Percentiles rank a stretch among this genome's conserved stretches.
Evolutionary conservation across 1,140 invertebrate genomes (phyloP).

Genomic region (Nebria ingens): DNA sequence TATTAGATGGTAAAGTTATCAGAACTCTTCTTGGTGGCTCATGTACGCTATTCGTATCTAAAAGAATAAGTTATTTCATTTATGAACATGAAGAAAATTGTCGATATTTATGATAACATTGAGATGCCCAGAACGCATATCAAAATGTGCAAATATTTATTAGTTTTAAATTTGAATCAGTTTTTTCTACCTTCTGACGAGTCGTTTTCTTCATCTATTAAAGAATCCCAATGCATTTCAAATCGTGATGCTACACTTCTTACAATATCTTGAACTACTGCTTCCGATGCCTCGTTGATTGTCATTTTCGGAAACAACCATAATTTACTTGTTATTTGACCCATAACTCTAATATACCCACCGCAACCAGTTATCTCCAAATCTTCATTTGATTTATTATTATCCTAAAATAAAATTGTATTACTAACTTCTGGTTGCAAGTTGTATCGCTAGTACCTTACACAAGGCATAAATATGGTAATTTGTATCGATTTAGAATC

Average conservation of each 20-base stretch:
- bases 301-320: slow-evolving; percentile 61
- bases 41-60: slow-evolving; percentile 58
- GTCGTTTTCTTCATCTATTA: slow-evolving; percentile 55
- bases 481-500: slow-evolving; percentile 38
- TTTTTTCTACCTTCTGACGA: slow-evolving; percentile 22
- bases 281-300: slow-evolving; percentile 50
- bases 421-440: slow-evolving; percentile 10
- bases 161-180: slow-evolving; percentile 3
- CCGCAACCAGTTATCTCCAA: slow-evolving; percentile 22
- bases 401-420: slow-evolving; percentile 19
- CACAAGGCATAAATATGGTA: slow-evolving; percentile 51
- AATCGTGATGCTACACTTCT: slow-evolving; percentile 64
- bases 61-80: too few species aligned
- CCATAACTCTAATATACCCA: slow-evolving; percentile 45
- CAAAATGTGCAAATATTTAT: slow-evolving; percentile 13
- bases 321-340: slow-evolving; percentile 56
- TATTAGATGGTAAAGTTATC: slow-evolving; percentile 50
- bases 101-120: slow-evolving; percentile 10
- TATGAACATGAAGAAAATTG: too few species aligned
- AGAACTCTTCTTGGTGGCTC: slow-evolving; percentile 70
- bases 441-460: slow-evolving; percentile 38
- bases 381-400: slow-evolving; percentile 15
- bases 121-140: not conserved
- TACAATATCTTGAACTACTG: slow-evolving; percentile 66
- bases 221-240: slow-evolving; percentile 76